These are phyloP conservation scores for Eciton burchellii DNA, from an alignment of 1,140 invertebrate species.

Conservation along the genomic window DNA sequence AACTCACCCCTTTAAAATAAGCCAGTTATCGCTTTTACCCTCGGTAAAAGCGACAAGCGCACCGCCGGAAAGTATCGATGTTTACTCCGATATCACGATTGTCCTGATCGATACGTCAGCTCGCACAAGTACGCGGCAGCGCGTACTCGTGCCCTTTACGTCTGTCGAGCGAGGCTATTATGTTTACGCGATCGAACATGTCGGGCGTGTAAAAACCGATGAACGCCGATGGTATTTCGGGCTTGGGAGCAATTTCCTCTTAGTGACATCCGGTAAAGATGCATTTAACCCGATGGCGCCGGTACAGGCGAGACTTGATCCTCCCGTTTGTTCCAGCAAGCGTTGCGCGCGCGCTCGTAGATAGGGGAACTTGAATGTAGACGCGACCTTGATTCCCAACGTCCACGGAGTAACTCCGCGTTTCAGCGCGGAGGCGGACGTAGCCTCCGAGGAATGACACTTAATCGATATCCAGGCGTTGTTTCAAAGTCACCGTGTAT, in stretches of 20 bases:
- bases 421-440: conserved; percentile 21
- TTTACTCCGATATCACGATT: background rate
- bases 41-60: no score
- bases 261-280: conserved; percentile 24
- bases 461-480: conserved; percentile 68
- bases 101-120: background rate
- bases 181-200: background rate
- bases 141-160: background rate
- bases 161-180: background rate
- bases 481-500: conserved; percentile 64
- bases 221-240: conserved; percentile 24
- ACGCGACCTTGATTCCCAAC: conserved; percentile 21
- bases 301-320: conserved; percentile 11
- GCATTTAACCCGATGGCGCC: conserved; percentile 4
- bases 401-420: background rate
- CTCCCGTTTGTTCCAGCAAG: background rate
- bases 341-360: background rate
- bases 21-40: no score
- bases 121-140: background rate
- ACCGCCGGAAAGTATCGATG: background rate
- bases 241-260: background rate
- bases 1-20: no score
- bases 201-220: background rate
- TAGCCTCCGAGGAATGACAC: conserved; percentile 56
- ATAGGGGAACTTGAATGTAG: conserved; percentile 11